Evolutionary conservation across 2,888 invertebrate genomes (phyloP).

Genomic region (Habrosyne pyritoides): DNA sequence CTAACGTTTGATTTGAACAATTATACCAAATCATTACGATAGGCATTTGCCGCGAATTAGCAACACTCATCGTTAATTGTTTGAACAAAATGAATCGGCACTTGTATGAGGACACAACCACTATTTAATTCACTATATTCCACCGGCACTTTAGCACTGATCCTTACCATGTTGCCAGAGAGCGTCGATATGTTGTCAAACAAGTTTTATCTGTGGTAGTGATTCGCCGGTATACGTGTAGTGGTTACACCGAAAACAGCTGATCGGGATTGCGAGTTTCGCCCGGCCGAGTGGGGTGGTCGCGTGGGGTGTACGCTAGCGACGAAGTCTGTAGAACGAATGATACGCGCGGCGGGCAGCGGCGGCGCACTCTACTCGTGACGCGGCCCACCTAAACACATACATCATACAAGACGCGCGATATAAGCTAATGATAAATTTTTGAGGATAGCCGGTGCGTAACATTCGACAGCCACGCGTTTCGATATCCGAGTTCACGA

Average conservation of each 20-base stretch:
- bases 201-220: slow-evolving; percentile 41
- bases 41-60: background rate
- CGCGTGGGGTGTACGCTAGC: slow-evolving; percentile 62
- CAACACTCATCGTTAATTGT: slow-evolving; percentile 1
- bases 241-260: slow-evolving; percentile 59
- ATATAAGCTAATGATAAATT: slow-evolving; percentile 66
- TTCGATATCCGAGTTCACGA: slow-evolving; percentile 62
- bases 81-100: slow-evolving; percentile 38
- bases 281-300: slow-evolving; percentile 44
- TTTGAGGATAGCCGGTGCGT: slow-evolving; percentile 66
- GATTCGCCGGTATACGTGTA: slow-evolving; percentile 42
- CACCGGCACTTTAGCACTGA: slow-evolving; percentile 64
- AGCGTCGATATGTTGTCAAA: slow-evolving; percentile 51
- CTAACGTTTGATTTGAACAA: background rate
- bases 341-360: slow-evolving; percentile 66
- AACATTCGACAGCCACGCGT: slow-evolving; percentile 68
- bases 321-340: slow-evolving; percentile 73
- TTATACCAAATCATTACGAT: background rate
- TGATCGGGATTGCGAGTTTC: slow-evolving; percentile 64
- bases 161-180: slow-evolving; percentile 74
- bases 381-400: slow-evolving; percentile 68
- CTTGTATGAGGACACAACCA: slow-evolving; percentile 52
- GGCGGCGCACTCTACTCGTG: slow-evolving; percentile 76
- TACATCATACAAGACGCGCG: slow-evolving; percentile 51
- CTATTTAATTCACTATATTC: slow-evolving; percentile 48